Evolutionary conservation across 2,797 vertebrate genomes (phyloP).

Genomic region (Phrynocephalus vlangalii): DNA sequence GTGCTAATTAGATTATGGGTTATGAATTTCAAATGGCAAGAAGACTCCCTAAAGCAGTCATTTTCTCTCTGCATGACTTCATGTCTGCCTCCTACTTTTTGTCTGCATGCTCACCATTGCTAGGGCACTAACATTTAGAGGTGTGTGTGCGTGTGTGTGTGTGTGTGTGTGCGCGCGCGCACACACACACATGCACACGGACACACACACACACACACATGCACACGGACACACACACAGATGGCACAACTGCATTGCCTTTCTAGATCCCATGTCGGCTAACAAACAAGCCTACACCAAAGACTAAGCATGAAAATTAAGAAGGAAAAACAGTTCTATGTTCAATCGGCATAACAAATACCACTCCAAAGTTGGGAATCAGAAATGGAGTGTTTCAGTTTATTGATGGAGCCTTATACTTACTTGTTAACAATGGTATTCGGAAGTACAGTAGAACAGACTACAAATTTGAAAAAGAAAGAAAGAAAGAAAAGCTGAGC

Average conservation of each 20-base stretch:
- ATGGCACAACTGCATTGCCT: neutral
- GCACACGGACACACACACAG: neutral
- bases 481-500: no score
- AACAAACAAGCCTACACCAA: neutral
- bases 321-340: neutral
- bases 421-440: neutral
- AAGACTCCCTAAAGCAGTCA: slow-evolving; percentile 12
- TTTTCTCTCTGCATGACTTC: slow-evolving; percentile 12
- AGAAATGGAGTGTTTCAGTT: neutral
- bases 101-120: neutral
- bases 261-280: neutral
- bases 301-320: neutral
- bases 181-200: no score
- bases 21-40: slow-evolving; percentile 9
- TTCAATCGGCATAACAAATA: neutral
- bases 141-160: no score
- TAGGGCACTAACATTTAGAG: slow-evolving; percentile 4
- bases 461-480: neutral
- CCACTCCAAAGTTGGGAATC: neutral
- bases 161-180: no score
- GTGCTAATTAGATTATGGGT: slow-evolving; percentile 21
- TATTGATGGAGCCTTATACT: neutral
- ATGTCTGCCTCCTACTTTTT: slow-evolving; percentile 3
- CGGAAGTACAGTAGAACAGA: no score
- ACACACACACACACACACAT: no score